These are phyloP conservation scores for Buphagus erythrorhynchus DNA, from an alignment of 2,797 vertebrate species.

Conservation along the genomic window DNA sequence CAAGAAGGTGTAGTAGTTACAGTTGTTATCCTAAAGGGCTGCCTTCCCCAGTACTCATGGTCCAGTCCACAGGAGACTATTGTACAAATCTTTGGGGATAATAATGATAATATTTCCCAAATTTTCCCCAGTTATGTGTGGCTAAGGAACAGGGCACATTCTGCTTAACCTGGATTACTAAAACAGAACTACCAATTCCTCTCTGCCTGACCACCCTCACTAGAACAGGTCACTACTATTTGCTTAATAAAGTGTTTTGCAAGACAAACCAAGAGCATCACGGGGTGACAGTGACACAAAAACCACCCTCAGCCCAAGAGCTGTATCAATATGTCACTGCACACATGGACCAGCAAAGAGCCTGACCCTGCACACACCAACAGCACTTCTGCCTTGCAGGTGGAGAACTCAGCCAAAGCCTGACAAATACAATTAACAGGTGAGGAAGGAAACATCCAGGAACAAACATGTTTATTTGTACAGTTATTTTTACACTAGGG, in stretches of 20 bases:
- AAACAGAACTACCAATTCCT: neutral
- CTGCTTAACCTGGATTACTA: neutral
- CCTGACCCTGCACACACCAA: neutral
- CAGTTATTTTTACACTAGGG: neutral
- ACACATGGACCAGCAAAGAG: neutral
- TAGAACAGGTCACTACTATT: neutral
- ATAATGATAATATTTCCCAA: neutral
- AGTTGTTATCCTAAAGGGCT: neutral
- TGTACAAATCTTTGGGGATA: neutral
- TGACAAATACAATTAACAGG: neutral
- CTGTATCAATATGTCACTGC: rapidly evolving
- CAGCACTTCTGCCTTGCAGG: neutral
- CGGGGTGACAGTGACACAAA: neutral
- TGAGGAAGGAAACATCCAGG: neutral
- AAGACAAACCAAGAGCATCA: neutral
- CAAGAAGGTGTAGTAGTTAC: rapidly evolving
- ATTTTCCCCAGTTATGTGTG: neutral
- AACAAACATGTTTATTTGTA: neutral
- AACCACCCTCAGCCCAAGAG: neutral
- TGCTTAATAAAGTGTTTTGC: neutral
- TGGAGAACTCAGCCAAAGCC: neutral
- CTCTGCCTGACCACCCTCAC: neutral
- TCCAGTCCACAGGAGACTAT: neutral
- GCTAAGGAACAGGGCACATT: neutral
- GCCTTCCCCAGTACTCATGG: neutral